These are phyloP conservation scores for Drosophila lacteicornis DNA, from an alignment of 1,140 invertebrate genomes.

Conservation along the genomic window DNA sequence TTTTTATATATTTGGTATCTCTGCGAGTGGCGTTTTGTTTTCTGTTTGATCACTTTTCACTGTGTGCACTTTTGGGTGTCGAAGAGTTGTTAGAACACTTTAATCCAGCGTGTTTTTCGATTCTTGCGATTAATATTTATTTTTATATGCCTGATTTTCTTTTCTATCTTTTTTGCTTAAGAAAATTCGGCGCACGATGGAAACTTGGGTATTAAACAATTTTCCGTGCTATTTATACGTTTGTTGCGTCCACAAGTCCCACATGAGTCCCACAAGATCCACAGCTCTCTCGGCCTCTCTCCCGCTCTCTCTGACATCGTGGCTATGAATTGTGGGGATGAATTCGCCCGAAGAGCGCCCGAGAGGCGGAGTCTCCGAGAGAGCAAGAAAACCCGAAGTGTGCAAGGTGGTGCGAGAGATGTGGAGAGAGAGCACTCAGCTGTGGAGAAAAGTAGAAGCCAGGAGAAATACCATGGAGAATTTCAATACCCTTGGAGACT, in stretches of 20 bases:
- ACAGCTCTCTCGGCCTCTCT: no score
- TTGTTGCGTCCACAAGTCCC: no score
- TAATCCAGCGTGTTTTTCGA: slow-evolving; percentile 74
- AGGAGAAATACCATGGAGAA: not conserved
- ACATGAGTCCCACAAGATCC: no score
- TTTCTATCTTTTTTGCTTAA: slow-evolving; percentile 11
- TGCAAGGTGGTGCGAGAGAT: not conserved
- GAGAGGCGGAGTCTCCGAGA: slow-evolving; percentile 18
- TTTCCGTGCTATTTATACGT: no score
- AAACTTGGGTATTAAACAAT: no score
- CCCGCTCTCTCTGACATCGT: no score
- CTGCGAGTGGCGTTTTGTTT: slow-evolving; percentile 31
- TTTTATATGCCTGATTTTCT: slow-evolving; percentile 12
- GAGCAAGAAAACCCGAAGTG: slow-evolving; percentile 5
- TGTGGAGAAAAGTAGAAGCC: not conserved
- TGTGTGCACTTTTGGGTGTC: slow-evolving; percentile 38
- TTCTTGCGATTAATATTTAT: slow-evolving; percentile 35
- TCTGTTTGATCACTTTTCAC: slow-evolving; percentile 39
- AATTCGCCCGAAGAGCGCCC: no score
- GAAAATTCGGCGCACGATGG: not conserved
- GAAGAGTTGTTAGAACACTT: slow-evolving; percentile 58
- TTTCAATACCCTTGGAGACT: not conserved
- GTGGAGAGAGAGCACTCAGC: not conserved
- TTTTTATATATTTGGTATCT: slow-evolving; percentile 43
- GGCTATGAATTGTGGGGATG: no score